Evolutionary conservation across 2,888 invertebrate genomes (phyloP), one percentile per base, ranked within the genome.

Genomic region (Synergus gifuensis): DNA sequence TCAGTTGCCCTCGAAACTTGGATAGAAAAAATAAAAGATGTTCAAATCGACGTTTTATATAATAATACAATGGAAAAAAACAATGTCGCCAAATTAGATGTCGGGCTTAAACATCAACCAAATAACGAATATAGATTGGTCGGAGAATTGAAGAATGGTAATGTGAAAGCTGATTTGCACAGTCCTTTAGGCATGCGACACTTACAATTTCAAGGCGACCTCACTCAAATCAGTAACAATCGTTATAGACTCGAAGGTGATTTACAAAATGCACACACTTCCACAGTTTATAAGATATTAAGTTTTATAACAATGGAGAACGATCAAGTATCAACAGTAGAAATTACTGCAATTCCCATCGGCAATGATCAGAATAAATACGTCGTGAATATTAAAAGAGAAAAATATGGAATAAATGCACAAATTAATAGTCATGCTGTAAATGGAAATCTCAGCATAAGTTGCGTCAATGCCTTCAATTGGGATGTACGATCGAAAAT

Each of bases 1-100:
- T 88, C 86, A 2, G 78, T 92, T 0, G 86, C 83, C 1, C 60
- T 93, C 4, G 87, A 87, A 44, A 93, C 92, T 4, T 93, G 93
- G 85, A 86, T 93, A n/a, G 88, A 89, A 58, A 85, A 89, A 63
- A 78, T 93, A 54, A 89, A 90, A 73, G 88, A 87, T 46, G 40
- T 93, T 42, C 88, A 91, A 77, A 85, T 85, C 0, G 85, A 87
- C 4, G 11, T 91, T 0, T 63, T 87, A 0, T 92, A 89, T 63
- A 85, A 83, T 54, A 91, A 89, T 76, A 79, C 83, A n/a, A 85
- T 87, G 28, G 63, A 76, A 8, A 77, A 58, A 7, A 88, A 90
- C 76, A 83, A 86, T 4, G 86, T 83, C 2, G 86, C 86, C 0
- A 82, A 81, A 18, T 8, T 91, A 2, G 83, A 82, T 18, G 16